Percentiles rank a stretch among this genome's conserved stretches.
Evolutionary conservation across 2,888 invertebrate species (phyloP).

Genomic region (Myopa testacea): DNA sequence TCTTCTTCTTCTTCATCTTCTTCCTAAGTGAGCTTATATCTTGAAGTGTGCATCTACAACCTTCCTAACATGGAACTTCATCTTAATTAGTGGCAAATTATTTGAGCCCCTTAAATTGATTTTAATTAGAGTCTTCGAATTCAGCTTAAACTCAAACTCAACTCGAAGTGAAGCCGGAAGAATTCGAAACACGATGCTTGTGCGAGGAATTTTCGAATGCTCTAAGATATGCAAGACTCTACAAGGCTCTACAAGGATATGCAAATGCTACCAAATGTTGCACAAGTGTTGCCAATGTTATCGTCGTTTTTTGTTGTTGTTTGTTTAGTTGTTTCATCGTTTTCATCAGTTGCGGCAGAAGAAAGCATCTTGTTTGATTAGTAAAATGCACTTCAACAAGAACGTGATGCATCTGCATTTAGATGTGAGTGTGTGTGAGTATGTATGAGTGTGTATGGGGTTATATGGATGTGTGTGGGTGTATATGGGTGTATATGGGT

Average conservation of each 20-base stretch:
- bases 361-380: not conserved
- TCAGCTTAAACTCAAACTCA: conserved; percentile 30
- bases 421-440: not conserved
- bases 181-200: not conserved
- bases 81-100: conserved; percentile 52
- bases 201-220: not conserved
- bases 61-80: conserved; percentile 44
- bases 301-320: not conserved
- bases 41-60: not conserved
- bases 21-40: not conserved
- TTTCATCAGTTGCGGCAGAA: not conserved
- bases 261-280: conserved; percentile 5
- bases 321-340: not conserved
- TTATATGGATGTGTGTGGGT: not conserved
- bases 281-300: not conserved
- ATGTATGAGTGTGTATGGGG: not conserved
- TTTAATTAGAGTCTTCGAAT: conserved; percentile 30
- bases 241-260: not conserved
- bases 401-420: not conserved
- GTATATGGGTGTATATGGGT: not conserved
- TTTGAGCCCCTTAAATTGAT: conserved; percentile 42
- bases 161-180: not conserved
- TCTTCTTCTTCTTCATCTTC: not conserved
- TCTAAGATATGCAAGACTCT: not conserved
- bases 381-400: not conserved